Base-by-base conservation (phyloP, 2,888 invertebrate genomes). In the Ochropacha duplaris region DNA sequence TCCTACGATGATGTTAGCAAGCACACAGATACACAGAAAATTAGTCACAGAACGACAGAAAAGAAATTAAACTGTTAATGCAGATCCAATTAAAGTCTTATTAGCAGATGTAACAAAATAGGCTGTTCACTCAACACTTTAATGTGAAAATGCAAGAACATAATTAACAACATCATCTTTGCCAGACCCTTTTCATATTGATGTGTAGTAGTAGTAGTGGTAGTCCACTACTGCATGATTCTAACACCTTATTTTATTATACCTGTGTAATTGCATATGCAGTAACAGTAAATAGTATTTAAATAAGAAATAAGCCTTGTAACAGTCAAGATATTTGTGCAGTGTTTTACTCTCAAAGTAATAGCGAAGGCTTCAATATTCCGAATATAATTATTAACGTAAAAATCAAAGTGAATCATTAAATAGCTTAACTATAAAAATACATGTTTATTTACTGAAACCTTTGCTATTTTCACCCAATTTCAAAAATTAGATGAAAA, bases 1-100 rank as follows among this genome's bases (percentile, higher is more conserved):
- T 92, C 88, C 92, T 92, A 86, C 71, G 83, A 75, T 75, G 84
- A 78, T 80, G 87, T 91, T 92, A 92, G 92, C 90, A 84, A 88
- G 86, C 84, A 86, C 79, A 88, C 71, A 76, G 81, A 87, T 74
- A 86, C 76, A 86, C 69, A 88, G 84, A 87, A 75, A 78, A 85
- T 90, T 90, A 90, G 88, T 88, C 65, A 81, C 67, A 82, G 76
- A 76, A 76, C 72, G 79, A 81, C 71, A 80, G 80, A 80, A 69
- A 66, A 67, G 71, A 61, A 62, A 64, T 19, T 2, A 16, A 6
- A 2, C 16, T 2, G 44, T 19, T 19, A 44, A 44, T 44, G n/a
- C 44, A 44, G 44, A 44, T 19, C 19, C 44, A 44, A 44, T 19
- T 19, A 39, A 12, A 2, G 31, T 31, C 12, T 12, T 28, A 28